A percentile compares a stretch with the other conserved stretches of the same genome.
These are phyloP conservation scores for Acanthosoma haemorrhoidale DNA, from an alignment of 2,888 invertebrate genomes.

Conservation along the genomic window DNA sequence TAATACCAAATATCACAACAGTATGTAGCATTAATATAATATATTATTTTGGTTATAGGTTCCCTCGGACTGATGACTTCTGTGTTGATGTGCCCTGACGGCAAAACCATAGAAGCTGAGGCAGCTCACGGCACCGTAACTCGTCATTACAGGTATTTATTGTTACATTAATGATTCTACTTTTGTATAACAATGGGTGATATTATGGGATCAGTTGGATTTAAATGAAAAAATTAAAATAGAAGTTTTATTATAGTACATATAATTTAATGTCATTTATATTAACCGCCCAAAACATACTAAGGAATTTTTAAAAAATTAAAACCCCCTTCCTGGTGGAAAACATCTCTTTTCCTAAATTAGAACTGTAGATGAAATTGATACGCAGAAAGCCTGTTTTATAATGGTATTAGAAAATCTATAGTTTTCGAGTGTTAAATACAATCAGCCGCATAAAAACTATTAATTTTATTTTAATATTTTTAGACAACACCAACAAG, in stretches of 20 bases:
- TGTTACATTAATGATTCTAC: no score
- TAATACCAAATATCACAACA: no score
- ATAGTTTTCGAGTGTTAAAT: not conserved
- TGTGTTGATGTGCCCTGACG: conserved; percentile 82
- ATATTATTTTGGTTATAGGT: conserved; percentile 48
- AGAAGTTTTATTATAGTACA: not conserved
- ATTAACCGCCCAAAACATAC: no score
- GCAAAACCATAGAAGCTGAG: conserved; percentile 82
- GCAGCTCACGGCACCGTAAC: conserved; percentile 91
- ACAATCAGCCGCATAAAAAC: not conserved
- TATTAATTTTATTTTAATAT: conserved; percentile 46
- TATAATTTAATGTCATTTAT: not conserved
- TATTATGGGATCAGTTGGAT: no score
- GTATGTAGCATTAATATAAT: not conserved
- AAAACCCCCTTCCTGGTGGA: no score
- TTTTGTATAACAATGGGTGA: no score
- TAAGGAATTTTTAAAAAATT: no score
- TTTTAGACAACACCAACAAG: conserved; percentile 76
- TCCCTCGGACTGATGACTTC: conserved; percentile 88
- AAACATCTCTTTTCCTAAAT: no score
- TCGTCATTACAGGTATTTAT: conserved; percentile 68
- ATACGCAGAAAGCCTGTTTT: no score
- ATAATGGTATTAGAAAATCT: not conserved
- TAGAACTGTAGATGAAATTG: no score
- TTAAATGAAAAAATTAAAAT: no score